Conservation (phyloP, 2,113 vertebrate species). For the Elachura formosa region DNA sequence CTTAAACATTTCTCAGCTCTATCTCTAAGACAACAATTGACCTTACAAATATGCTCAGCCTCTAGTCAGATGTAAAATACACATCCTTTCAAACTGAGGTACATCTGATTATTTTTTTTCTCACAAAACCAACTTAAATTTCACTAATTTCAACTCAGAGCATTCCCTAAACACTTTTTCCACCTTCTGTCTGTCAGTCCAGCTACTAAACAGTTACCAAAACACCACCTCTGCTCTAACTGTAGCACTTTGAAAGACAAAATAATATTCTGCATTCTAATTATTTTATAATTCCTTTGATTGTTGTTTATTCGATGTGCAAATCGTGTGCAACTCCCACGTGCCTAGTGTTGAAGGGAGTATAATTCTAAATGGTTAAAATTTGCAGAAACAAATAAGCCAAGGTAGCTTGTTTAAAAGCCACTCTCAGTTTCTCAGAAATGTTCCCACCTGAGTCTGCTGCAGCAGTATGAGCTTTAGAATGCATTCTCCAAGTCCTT, state of each 20-base stretch:
- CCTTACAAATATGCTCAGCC: neutral
- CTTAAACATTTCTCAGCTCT: neutral
- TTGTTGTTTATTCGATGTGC: neutral
- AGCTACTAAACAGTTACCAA: conserved; percentile 8
- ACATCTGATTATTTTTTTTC: neutral
- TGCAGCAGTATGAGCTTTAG: neutral
- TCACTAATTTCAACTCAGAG: neutral
- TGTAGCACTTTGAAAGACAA: neutral
- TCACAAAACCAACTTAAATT: neutral
- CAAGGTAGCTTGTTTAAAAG: neutral
- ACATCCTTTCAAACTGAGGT: neutral
- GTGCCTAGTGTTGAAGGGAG: neutral
- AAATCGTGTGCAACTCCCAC: neutral
- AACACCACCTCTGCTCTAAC: neutral
- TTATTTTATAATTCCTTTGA: conserved; percentile 14
- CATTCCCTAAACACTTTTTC: neutral
- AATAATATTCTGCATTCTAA: neutral
- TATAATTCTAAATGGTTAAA: neutral
- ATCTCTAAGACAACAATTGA: neutral
- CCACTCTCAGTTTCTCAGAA: neutral
- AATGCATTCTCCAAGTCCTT: neutral
- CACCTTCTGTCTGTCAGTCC: neutral
- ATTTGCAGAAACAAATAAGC: neutral
- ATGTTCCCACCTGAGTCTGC: neutral
- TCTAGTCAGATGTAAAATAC: neutral